Conservation (phyloP, 2,797 vertebrate species). For the Gobio occitaniae region DNA sequence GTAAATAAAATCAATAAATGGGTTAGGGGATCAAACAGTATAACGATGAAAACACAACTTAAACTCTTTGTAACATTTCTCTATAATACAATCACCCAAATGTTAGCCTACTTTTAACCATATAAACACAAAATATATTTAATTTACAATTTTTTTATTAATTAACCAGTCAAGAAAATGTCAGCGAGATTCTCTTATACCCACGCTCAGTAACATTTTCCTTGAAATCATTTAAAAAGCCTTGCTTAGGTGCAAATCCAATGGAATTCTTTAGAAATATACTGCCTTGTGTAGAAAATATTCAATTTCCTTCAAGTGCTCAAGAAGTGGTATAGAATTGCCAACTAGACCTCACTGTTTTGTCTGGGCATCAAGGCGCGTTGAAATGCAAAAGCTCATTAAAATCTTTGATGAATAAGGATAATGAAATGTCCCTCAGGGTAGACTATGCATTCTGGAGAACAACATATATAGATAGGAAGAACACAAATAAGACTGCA, state of each 20-base stretch:
- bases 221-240: not conserved
- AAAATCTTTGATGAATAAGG: conserved; percentile 44
- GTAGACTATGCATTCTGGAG: not conserved
- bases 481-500: not conserved
- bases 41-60: not conserved
- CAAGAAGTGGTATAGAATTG: not conserved
- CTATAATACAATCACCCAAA: not conserved
- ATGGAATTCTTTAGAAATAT: not conserved
- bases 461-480: not conserved
- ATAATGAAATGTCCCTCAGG: not conserved
- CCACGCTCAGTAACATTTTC: not conserved
- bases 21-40: not conserved
- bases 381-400: conserved; percentile 1
- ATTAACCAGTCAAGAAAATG: conserved; percentile 6
- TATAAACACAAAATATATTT: not conserved
- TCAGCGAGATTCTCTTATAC: not conserved
- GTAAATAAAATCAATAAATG: not conserved
- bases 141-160: not conserved
- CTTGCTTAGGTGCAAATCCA: not conserved
- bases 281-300: not conserved
- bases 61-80: not conserved
- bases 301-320: not conserved
- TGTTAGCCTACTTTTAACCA: not conserved
- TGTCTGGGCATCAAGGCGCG: not conserved
- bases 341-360: not conserved